Conservation (phyloP, 37 sponge, comb jelly and placozoan species). For the Axinella damicornis region DNA sequence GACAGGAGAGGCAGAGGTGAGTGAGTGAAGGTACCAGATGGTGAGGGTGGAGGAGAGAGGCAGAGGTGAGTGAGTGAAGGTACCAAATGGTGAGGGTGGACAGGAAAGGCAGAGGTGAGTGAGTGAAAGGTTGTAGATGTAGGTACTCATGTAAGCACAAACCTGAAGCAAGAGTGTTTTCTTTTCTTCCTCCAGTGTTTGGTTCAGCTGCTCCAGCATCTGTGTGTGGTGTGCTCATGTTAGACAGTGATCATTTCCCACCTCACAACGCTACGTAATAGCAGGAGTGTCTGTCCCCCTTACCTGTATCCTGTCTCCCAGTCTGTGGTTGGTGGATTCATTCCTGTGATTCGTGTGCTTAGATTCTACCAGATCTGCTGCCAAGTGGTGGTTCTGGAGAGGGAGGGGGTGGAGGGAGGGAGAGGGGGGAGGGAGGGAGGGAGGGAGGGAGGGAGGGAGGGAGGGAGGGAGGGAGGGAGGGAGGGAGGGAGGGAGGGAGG, state of each 20-base stretch:
- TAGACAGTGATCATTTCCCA: no score
- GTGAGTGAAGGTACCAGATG: background rate
- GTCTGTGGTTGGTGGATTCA: constrained; percentile 55
- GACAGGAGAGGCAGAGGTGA: background rate
- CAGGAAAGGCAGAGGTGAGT: no score
- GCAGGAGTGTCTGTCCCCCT: background rate
- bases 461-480: no score
- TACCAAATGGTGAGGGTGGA: no score
- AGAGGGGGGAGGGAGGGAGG: background rate
- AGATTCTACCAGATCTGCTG: constrained; percentile 63
- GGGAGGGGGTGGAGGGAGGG: background rate
- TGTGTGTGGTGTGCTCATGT: constrained; percentile 6
- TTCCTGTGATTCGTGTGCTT: constrained; percentile 42
- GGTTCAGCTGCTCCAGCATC: constrained; percentile 88
- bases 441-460: no score
- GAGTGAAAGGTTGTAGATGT: no score
- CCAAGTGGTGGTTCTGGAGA: constrained; percentile 62
- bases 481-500: no score
- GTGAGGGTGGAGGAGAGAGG: background rate
- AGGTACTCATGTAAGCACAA: background rate
- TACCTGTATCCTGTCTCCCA: constrained; percentile 61
- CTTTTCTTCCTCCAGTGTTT: constrained; percentile 93
- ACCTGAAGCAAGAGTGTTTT: constrained; percentile 78
- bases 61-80: constrained; percentile 2
- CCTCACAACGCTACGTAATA: no score